Conservation (phyloP, 2,888 invertebrate species). For the Tenodera sinensis region DNA sequence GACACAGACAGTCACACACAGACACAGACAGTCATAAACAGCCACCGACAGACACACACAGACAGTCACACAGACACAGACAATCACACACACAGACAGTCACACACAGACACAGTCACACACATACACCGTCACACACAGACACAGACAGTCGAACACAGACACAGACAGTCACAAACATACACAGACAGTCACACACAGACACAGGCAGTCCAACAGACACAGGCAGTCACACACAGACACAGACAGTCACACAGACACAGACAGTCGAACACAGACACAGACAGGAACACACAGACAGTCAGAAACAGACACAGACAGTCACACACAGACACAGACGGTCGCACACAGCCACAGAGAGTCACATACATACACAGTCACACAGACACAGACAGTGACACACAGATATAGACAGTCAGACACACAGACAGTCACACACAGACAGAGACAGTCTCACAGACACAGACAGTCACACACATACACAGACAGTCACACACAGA, state of each 20-base stretch:
- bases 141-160: too few relatives aligned
- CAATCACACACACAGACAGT: not conserved
- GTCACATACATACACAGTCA: not conserved
- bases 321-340: not conserved
- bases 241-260: conserved; percentile 2
- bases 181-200: not conserved
- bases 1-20: not conserved
- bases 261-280: too few relatives aligned
- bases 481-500: not conserved
- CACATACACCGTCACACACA: not conserved
- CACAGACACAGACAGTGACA: not conserved
- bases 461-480: not conserved
- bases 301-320: too few relatives aligned
- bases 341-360: too few relatives aligned
- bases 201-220: not conserved
- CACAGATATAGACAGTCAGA: too few relatives aligned
- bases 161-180: too few relatives aligned
- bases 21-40: not conserved
- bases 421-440: not conserved
- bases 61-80: too few relatives aligned
- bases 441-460: not conserved
- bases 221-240: too few relatives aligned
- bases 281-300: too few relatives aligned
- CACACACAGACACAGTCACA: not conserved
- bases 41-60: not conserved